Evolutionary conservation across 1,140 invertebrate genomes (phyloP).

Genomic region (Orchestia grillus): DNA sequence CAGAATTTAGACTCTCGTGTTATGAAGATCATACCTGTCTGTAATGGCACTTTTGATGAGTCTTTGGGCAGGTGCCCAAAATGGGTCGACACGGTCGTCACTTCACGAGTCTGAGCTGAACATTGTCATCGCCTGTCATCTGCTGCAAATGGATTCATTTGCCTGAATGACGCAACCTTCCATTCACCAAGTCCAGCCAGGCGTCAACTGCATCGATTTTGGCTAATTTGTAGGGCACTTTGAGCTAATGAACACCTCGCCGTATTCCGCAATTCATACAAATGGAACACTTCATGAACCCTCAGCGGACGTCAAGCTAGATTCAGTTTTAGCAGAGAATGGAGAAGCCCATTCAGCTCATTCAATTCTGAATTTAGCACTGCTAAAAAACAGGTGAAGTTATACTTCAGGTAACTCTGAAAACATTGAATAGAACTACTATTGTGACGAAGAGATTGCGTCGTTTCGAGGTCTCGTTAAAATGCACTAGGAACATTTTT

Average conservation of each 20-base stretch:
- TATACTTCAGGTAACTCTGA: not conserved
- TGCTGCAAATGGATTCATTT: constrained; percentile 12
- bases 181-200: not conserved
- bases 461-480: not conserved
- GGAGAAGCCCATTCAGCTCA: not conserved
- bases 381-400: not conserved
- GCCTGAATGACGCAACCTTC: not conserved
- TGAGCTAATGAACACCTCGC: not conserved
- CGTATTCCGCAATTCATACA: not conserved
- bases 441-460: not conserved
- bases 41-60: not conserved
- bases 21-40: not conserved
- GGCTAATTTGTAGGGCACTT: constrained; percentile 12
- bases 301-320: not conserved
- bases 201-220: constrained; percentile 29
- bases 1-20: not conserved
- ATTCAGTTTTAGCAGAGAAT: not conserved
- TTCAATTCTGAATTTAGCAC: not conserved
- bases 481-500: not conserved
- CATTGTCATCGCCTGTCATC: not conserved
- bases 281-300: not conserved
- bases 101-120: not conserved
- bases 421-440: not conserved
- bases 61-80: not conserved
- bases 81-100: not conserved